Conservation (phyloP, 2,113 vertebrate genomes). For the Seriola dumerili region DNA sequence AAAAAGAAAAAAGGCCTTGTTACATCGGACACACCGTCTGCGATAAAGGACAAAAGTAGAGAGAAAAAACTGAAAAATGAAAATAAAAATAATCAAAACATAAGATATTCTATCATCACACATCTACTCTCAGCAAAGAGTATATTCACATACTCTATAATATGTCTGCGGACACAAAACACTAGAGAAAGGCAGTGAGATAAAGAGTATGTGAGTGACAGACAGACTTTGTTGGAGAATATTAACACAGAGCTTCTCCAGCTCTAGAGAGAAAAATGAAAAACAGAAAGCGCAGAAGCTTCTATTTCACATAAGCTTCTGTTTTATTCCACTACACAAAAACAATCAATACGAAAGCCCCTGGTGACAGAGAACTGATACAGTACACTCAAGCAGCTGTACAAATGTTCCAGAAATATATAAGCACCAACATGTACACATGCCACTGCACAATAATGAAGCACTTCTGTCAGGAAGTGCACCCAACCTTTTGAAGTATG, state of each 20-base stretch:
- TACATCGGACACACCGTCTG: not conserved
- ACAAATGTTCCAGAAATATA: constrained; percentile 9
- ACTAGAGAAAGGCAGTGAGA: not conserved
- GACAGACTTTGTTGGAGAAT: constrained; percentile 17
- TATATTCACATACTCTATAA: not conserved
- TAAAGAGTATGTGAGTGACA: constrained; percentile 7
- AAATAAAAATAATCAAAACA: not conserved
- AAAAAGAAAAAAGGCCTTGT: not conserved
- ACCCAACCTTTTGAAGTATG: constrained; percentile 2
- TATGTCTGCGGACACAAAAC: not conserved
- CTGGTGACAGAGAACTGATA: constrained; percentile 1
- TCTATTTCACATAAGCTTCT: constrained; percentile 3
- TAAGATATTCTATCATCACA: not conserved
- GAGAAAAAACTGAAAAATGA: not conserved
- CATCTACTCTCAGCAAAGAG: not conserved
- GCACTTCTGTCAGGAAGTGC: not conserved
- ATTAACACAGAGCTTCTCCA: constrained; percentile 14
- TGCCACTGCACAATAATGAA: constrained; percentile 9
- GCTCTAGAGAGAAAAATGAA: not conserved
- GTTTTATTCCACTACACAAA: constrained; percentile 27
- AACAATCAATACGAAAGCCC: constrained; percentile 13
- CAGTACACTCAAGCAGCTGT: not conserved
- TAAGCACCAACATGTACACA: not conserved
- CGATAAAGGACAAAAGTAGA: not conserved
- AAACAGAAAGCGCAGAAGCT: constrained; percentile 2